A percentile compares a stretch with the other conserved stretches of the same genome.
These are phyloP conservation scores for Trachelus troglodyta DNA, from an alignment of 2,888 invertebrate species.

Conservation along the genomic window DNA sequence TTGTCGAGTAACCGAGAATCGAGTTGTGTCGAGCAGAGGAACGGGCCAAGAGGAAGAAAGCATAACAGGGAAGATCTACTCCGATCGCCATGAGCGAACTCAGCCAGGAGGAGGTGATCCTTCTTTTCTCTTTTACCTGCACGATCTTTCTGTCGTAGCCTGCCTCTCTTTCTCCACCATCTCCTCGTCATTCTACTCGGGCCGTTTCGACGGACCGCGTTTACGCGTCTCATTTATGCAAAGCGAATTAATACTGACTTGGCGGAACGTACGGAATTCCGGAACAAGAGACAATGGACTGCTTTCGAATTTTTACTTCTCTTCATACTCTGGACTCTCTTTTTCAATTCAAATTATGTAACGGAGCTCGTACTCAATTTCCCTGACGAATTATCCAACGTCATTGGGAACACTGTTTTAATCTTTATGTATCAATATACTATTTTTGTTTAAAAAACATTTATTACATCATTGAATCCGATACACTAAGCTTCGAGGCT, in stretches of 20 bases:
- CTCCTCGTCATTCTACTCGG: background rate
- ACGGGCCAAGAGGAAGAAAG: slow-evolving; percentile 6
- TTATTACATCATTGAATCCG: background rate
- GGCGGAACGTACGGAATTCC: background rate
- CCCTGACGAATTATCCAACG: background rate
- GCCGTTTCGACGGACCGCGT: background rate
- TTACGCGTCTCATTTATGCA: background rate
- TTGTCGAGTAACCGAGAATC: slow-evolving; percentile 3
- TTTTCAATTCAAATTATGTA: background rate
- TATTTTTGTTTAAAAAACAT: background rate
- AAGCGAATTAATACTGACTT: background rate
- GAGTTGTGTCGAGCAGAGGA: slow-evolving; percentile 6
- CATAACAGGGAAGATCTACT: slow-evolving; percentile 5
- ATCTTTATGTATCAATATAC: background rate
- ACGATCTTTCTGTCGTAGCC: background rate
- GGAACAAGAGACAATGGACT: background rate
- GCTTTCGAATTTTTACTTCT: background rate
- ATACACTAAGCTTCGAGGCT: background rate
- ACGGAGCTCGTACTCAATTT: background rate
- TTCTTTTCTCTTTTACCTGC: background rate
- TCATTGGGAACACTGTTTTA: background rate
- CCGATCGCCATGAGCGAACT: slow-evolving; percentile 79
- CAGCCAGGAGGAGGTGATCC: slow-evolving; percentile 86
- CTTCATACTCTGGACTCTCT: background rate
- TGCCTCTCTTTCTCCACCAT: background rate